These are phyloP conservation scores for Drosophila carrolli DNA, from an alignment of 1,140 invertebrate species.

Conservation along the genomic window DNA sequence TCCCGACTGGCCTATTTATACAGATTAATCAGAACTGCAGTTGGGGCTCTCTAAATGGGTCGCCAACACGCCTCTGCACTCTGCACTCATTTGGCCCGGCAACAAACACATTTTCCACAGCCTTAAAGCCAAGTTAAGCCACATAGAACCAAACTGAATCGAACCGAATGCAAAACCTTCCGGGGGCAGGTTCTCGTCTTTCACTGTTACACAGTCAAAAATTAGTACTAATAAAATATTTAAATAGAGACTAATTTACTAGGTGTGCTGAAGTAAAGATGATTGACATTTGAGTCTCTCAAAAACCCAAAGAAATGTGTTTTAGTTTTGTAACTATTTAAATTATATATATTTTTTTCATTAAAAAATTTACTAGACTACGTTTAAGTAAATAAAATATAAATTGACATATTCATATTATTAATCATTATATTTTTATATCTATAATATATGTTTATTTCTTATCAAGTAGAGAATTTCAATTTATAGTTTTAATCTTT, in stretches of 20 bases:
- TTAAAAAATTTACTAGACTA: too few relatives aligned
- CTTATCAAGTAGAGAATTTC: too few relatives aligned
- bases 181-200: slow-evolving; percentile 74
- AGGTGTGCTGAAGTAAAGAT: background rate
- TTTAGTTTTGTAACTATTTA: too few relatives aligned
- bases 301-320: background rate
- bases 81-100: slow-evolving; percentile 40
- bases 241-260: background rate
- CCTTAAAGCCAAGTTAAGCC: slow-evolving; percentile 39
- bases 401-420: too few relatives aligned
- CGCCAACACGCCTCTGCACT: slow-evolving; percentile 69
- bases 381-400: too few relatives aligned
- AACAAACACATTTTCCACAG: slow-evolving; percentile 42
- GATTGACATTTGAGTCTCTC: background rate
- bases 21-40: slow-evolving; percentile 41
- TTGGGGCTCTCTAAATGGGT: slow-evolving; percentile 52
- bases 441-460: too few relatives aligned
- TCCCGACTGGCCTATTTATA: slow-evolving; percentile 73
- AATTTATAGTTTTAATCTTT: too few relatives aligned
- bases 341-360: too few relatives aligned
- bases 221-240: background rate
- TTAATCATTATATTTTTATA: too few relatives aligned
- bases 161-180: slow-evolving; percentile 59
- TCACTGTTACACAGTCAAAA: slow-evolving; percentile 15
- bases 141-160: slow-evolving; percentile 40